These are phyloP conservation scores for Paedocypris micromegethes DNA, from an alignment of 2,797 vertebrate genomes.

Conservation along the genomic window DNA sequence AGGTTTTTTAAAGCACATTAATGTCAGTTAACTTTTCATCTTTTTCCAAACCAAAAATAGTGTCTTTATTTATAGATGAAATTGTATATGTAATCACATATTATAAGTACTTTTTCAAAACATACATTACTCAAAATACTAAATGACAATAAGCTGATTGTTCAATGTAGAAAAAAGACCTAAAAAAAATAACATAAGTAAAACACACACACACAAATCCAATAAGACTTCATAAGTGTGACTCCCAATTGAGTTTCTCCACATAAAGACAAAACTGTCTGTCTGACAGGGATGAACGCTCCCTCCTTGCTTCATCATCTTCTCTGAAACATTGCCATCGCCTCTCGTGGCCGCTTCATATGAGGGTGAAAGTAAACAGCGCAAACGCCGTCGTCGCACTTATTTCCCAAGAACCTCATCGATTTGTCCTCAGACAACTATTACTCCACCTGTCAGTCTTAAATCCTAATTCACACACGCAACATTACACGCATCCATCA, in stretches of 20 bases:
- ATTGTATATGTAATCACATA: too few relatives aligned
- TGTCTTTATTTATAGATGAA: too few relatives aligned
- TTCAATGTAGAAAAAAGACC: too few relatives aligned
- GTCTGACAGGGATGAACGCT: conserved; percentile 18
- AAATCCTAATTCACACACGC: conserved; percentile 63
- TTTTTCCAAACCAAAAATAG: too few relatives aligned
- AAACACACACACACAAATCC: not conserved
- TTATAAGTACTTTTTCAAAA: too few relatives aligned
- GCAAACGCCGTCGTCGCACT: conserved; percentile 23
- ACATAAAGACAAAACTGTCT: not conserved
- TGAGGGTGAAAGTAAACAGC: conserved; percentile 24
- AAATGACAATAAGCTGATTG: too few relatives aligned
- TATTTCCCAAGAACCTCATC: conserved; percentile 22
- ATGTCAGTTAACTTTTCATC: too few relatives aligned
- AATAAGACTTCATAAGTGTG: not conserved
- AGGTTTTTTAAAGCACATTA: too few relatives aligned
- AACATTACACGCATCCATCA: conserved; percentile 63
- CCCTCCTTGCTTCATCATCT: conserved; percentile 46
- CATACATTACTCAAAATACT: too few relatives aligned
- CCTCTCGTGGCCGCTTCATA: conserved; percentile 18
- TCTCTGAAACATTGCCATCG: conserved; percentile 36
- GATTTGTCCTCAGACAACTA: conserved; percentile 30
- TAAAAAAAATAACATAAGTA: too few relatives aligned
- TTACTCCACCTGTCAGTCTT: conserved; percentile 56
- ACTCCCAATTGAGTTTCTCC: conserved; percentile 1